Evolutionary conservation across 2,113 vertebrate species (phyloP), one percentile per base, ranked within the genome.

Genomic region (Tyrannus savana): DNA sequence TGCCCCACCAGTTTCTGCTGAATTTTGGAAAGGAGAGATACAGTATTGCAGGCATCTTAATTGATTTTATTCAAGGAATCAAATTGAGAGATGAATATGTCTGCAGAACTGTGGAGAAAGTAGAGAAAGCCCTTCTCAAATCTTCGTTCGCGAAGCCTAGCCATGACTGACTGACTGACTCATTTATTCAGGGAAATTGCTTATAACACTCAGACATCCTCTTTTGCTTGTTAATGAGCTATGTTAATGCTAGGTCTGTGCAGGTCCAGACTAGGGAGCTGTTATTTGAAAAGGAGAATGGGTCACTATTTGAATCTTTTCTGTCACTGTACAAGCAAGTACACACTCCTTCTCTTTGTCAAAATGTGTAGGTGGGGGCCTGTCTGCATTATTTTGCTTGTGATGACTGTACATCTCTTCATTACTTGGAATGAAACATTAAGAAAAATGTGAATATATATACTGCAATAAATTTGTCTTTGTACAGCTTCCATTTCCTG

Each of bases 401-500:
- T 64, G 64, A 60, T 85, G 50, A 50, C 63, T 87, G 21, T 62
- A 30, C 12, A 12, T 78, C 44, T 63, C 81, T 96, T 88, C 64
- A 78, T 89, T 84, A 83, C 15, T 75, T 79, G 31, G 50, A 77
- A 35, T 37, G 63, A 83, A 94, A 90, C 2, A 1, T 72, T 63
- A 67, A 31, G 24, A 76, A 76, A 85, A 88, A 93, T 49, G 24
- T 66, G 64, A 84, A 71, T 37, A 12, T 82, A n/a, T 67, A 21
- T 53, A 21, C 44, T 63, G 46, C 18, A 66, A 25, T 88, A 60
- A 85, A 63, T 87, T 80, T 1, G 0, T 23, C 52, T 46, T 72
- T 46, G 16, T 69, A 35, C 33, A 90, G 60, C 44, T 95, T 89
- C 85, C 53, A 77, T 94, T 96, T 96, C 91, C 67, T 44, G 12